Evolutionary conservation across 1,140 invertebrate species (phyloP).

Genomic region (Thaumetopoea pityocampa): DNA sequence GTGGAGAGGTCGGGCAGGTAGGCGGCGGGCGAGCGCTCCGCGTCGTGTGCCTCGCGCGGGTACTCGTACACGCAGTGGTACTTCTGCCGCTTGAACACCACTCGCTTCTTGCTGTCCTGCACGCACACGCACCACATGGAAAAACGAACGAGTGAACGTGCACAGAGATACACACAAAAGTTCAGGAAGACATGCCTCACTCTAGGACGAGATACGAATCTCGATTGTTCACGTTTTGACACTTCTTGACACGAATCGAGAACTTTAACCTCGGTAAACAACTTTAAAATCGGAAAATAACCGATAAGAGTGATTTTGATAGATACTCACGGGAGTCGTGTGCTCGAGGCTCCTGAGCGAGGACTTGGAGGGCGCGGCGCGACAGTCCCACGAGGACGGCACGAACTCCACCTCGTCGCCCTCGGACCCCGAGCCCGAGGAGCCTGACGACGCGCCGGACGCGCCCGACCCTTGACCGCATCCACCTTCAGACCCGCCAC

Average conservation of each 20-base stretch:
- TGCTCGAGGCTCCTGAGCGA: slow-evolving; percentile 76
- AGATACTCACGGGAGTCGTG: slow-evolving; percentile 35
- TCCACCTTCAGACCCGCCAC: slow-evolving; percentile 21
- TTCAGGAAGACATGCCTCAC: too few species aligned
- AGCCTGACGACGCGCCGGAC: slow-evolving; percentile 24
- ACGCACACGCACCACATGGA: neutral
- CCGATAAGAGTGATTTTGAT: neutral
- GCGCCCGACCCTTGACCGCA: slow-evolving; percentile 22
- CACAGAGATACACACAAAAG: too few species aligned
- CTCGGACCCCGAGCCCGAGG: slow-evolving; percentile 61
- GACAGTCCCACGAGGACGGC: slow-evolving; percentile 78
- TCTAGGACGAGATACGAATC: too few species aligned
- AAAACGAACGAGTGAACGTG: too few species aligned
- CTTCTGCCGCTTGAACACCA: slow-evolving; percentile 88
- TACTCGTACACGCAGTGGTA: slow-evolving; percentile 90
- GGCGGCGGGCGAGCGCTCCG: slow-evolving; percentile 72
- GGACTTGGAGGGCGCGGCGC: slow-evolving; percentile 76
- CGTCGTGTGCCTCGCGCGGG: slow-evolving; percentile 79
- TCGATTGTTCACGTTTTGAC: too few species aligned
- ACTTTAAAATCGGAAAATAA: neutral
- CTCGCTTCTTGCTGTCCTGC: slow-evolving; percentile 75
- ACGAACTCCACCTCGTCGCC: slow-evolving; percentile 78
- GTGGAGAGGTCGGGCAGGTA: slow-evolving; percentile 66
- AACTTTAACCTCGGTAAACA: too few species aligned
- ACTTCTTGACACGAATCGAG: too few species aligned